Evolutionary conservation across 2,888 invertebrate species (phyloP).

Genomic region (Lycocerus yunnanus): DNA sequence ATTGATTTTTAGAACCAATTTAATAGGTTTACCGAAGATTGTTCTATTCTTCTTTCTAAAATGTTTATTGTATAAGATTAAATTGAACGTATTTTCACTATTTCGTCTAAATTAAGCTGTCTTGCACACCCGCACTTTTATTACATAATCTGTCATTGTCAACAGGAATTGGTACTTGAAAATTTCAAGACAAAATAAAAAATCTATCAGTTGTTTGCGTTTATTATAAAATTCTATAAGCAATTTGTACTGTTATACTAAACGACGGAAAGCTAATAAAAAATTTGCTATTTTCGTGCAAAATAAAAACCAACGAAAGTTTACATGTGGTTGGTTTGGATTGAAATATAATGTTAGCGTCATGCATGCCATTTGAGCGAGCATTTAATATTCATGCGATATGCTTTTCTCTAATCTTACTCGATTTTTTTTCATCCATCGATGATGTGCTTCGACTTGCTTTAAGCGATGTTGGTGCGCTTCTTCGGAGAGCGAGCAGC

Average conservation of each 20-base stretch:
- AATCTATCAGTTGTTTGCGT: background rate
- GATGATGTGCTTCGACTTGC: constrained; percentile 67
- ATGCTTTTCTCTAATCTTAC: constrained; percentile 57
- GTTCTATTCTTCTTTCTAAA: background rate
- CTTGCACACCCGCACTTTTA: background rate
- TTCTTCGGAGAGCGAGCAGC: constrained; percentile 72
- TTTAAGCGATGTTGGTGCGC: constrained; percentile 65
- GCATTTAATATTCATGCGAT: constrained; percentile 18
- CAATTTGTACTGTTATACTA: background rate
- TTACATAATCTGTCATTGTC: constrained; percentile 4
- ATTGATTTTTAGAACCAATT: background rate
- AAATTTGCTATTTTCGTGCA: background rate
- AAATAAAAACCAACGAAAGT: background rate
- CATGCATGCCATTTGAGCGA: background rate
- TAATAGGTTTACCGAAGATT: background rate
- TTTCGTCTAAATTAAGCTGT: background rate
- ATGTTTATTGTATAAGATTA: background rate
- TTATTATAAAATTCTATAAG: background rate
- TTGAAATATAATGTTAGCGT: background rate
- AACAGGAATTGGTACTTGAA: background rate
- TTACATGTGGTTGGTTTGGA: background rate
- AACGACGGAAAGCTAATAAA: background rate
- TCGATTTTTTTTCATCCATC: constrained; percentile 88
- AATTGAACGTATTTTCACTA: background rate
- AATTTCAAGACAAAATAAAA: background rate